These are phyloP conservation scores for Nomada lathburiana DNA, from an alignment of 2,888 invertebrate species.

Conservation along the genomic window DNA sequence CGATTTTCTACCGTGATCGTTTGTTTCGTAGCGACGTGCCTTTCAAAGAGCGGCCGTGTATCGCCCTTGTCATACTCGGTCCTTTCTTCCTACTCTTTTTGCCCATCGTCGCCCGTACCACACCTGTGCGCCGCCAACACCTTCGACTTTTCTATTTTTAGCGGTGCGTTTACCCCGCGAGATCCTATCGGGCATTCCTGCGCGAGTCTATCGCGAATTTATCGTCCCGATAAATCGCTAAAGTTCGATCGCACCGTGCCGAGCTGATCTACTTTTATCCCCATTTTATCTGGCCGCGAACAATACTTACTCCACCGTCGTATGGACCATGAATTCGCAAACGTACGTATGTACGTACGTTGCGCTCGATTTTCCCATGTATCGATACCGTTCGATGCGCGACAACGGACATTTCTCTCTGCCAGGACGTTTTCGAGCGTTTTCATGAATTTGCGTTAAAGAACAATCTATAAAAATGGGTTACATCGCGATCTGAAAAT, in stretches of 20 bases:
- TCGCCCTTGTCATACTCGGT: neutral
- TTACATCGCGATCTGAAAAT: conserved; percentile 8
- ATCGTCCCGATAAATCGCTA: conserved; percentile 37
- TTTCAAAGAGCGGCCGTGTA: conserved; percentile 41
- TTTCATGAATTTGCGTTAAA: conserved; percentile 3
- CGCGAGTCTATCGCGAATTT: conserved; percentile 39
- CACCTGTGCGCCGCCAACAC: conserved; percentile 7
- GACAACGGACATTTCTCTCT: conserved; percentile 5
- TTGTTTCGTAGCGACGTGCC: conserved; percentile 51
- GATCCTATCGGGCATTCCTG: conserved; percentile 28
- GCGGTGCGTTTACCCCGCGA: conserved; percentile 12
- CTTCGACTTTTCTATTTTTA: conserved; percentile 41
- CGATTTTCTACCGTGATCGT: conserved; percentile 58
- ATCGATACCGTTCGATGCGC: conserved; percentile 27
- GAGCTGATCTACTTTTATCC: conserved; percentile 39
- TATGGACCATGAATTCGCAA: conserved; percentile 21
- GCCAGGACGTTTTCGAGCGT: neutral
- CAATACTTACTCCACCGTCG: conserved; percentile 18
- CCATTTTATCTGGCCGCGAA: neutral
- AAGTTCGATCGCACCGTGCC: neutral
- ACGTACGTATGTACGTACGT: neutral
- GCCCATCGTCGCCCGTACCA: neutral
- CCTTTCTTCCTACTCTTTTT: neutral
- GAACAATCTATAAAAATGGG: conserved; percentile 1
- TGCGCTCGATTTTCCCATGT: neutral